Base-by-base conservation (phyloP, 2,113 vertebrate species). In the Zosterops japonicus region DNA sequence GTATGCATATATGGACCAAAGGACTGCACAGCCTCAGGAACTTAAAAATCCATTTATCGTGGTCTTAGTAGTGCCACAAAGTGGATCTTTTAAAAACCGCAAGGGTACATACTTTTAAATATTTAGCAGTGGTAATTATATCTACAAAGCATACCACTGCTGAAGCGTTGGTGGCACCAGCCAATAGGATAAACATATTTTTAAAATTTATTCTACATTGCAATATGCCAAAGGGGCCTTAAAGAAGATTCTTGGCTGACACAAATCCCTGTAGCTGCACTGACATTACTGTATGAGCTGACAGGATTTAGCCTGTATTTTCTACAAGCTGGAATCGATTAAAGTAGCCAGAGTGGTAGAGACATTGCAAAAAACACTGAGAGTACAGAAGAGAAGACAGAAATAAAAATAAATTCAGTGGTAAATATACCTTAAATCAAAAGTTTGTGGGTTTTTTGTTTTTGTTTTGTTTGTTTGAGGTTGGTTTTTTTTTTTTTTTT, bases 271-370 rank as follows among this genome's bases (percentile, higher is more conserved):
- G 44, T 83, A 56, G 83, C 60, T 92, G 46, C 52, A 63, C 24
- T 89, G 88, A 86, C 75, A 78, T 81, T 83, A 86, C 60, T 71
- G 35, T 63, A 75, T 8, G 50, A 97, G 61, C 83, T 60, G 47
- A 83, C 75, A 95, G 85, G 79, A 92, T 88, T 96, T 88, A 88
- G 82, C 52, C 87, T 67, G 42, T 17, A 53, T 94, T 93, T 93
- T 94, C 92, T 93, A 46, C 88, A 83, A 93, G 86, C 88, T 95
- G 82, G 80, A 92, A 83, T n/a, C 0, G 1, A 97, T 95, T 88
- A 94, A 93, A 92, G 56, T 44, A 68, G 53, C 44, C 65, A 53
- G 72, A 90, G 59, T 61, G 57, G 53, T 55, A 59, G 20, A 83
- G 44, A 86, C 55, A 63, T 27, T 71, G 64, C 49, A 52, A 88